Base-by-base conservation (phyloP, 2,113 vertebrate genomes). In the Dipodomys merriami region DNA sequence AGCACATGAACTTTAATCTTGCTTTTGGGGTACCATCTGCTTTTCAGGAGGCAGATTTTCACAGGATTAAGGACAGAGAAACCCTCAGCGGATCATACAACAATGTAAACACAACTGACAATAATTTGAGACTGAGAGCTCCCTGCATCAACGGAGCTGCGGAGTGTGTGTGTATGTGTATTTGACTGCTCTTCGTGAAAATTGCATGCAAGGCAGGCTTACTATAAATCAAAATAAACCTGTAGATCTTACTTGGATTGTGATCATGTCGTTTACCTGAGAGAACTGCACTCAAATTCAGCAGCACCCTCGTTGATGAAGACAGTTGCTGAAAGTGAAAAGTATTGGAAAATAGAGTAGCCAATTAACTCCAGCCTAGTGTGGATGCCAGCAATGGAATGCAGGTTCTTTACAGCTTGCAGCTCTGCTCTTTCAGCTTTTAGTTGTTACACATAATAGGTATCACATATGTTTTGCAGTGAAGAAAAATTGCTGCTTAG, bases 401-500 rank as follows among this genome's bases (percentile, higher is more conserved):
- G 18, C 3, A 2, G 53, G 22, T 68, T 80, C 20, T 35, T 53
- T 30, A 30, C 2, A 20, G 74, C 35, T 60, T 22, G 62, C 8
- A n/a, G 44, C 80, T 69, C 62, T 80, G 79, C 3, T 83, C 68
- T 91, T 86, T 95, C 85, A 89, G 33, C 6, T 11, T 12, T 68
- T 23, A 39, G 35, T 39, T 89, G 69, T 39, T 80, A 53, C 71
- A 77, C 30, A 86, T 60, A 73, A 92, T 68, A 94, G 71, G 67
- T 72, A 69, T 83, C 82, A 86, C 15, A 23, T 49, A 65, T 9
- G 46, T 90, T 95, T 88, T 73, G 11, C 76, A 95, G 30, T 4
- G 49, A 90, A 93, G 74, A 80, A 88, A 94, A 90, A 72, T 4
- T 90, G 69, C 35, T 15, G 12, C 67, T 79, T 85, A 79, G 44